These are phyloP conservation scores for Therioaphis trifolii DNA, from an alignment of 2,888 invertebrate species.

Conservation along the genomic window DNA sequence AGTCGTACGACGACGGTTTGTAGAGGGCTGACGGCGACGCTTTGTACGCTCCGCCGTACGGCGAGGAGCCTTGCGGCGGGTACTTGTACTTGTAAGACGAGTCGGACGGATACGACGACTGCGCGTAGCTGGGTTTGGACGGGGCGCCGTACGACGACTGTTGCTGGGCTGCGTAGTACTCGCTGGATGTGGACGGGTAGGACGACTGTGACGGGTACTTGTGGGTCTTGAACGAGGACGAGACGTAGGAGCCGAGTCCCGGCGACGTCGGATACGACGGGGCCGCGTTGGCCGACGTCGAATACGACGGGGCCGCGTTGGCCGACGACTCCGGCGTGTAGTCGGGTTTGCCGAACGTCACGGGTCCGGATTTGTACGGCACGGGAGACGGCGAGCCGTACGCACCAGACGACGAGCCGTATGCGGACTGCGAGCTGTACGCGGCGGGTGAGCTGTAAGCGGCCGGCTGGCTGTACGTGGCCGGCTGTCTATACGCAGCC, in stretches of 20 bases:
- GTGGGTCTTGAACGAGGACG: slow-evolving; percentile 13
- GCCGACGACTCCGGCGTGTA: background rate
- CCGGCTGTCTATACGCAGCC: background rate
- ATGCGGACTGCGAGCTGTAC: background rate
- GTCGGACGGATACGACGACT: slow-evolving; percentile 15
- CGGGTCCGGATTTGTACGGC: slow-evolving; percentile 45
- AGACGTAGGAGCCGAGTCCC: slow-evolving; percentile 35
- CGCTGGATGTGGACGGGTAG: slow-evolving; percentile 37
- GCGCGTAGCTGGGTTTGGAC: slow-evolving; percentile 19
- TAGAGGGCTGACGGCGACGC: slow-evolving; percentile 35
- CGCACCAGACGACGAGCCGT: background rate
- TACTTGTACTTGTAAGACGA: slow-evolving; percentile 28
- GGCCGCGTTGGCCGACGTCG: background rate
- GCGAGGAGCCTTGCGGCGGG: background rate
- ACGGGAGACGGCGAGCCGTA: slow-evolving; percentile 22
- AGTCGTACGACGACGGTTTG: slow-evolving; percentile 37
- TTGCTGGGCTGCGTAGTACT: slow-evolving; percentile 40
- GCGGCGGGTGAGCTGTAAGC: background rate
- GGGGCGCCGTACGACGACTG: background rate
- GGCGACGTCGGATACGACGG: slow-evolving; percentile 33
- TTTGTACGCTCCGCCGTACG: slow-evolving; percentile 29
- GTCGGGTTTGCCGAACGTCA: slow-evolving; percentile 47
- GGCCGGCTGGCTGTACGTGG: background rate
- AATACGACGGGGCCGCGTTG: background rate
- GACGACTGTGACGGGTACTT: slow-evolving; percentile 29